Conservation (phyloP, 64 coral and sea anemone genomes). For the Actinia tenebrosa region DNA sequence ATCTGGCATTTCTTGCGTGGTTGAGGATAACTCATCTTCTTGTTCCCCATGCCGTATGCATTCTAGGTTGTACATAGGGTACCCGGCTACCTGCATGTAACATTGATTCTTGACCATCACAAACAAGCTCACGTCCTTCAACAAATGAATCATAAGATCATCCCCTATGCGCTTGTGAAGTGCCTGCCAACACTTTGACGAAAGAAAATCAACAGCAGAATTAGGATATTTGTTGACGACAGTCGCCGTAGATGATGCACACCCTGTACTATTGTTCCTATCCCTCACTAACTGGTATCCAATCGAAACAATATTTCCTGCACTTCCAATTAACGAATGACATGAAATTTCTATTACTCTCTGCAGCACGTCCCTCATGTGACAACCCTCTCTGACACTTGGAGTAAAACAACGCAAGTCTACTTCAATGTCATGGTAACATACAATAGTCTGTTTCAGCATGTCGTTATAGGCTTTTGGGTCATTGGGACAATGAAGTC, state of each 20-base stretch:
- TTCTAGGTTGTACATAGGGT: conserved; percentile 32
- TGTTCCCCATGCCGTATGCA: not conserved
- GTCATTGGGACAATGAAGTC: conserved; percentile 27
- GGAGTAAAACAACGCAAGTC: conserved; percentile 22
- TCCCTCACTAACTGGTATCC: conserved; percentile 48
- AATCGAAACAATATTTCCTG: conserved; percentile 46
- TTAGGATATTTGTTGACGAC: conserved; percentile 66
- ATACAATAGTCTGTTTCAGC: conserved; percentile 45
- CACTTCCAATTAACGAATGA: conserved; percentile 24
- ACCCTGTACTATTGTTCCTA: conserved; percentile 39
- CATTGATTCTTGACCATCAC: conserved; percentile 40
- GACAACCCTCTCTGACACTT: conserved; percentile 33
- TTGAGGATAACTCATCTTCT: not conserved
- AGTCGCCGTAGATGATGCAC: conserved; percentile 22
- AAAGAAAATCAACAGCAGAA: conserved; percentile 34
- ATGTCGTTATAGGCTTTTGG: conserved; percentile 32
- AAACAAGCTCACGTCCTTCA: conserved; percentile 62
- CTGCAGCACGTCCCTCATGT: conserved; percentile 36
- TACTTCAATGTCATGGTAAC: conserved; percentile 8
- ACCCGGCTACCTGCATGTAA: conserved; percentile 72
- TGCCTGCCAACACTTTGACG: conserved; percentile 49
- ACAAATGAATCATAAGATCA: conserved; percentile 72
- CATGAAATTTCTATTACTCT: conserved; percentile 50
- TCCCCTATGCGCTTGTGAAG: conserved; percentile 76
- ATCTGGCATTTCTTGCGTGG: not conserved